A percentile compares a stretch with the other conserved stretches of the same genome.
phyloP scores from a whole-genome alignment of 2,113 vertebrate species.

The Pangasianodon hypophthalmus region DNA sequence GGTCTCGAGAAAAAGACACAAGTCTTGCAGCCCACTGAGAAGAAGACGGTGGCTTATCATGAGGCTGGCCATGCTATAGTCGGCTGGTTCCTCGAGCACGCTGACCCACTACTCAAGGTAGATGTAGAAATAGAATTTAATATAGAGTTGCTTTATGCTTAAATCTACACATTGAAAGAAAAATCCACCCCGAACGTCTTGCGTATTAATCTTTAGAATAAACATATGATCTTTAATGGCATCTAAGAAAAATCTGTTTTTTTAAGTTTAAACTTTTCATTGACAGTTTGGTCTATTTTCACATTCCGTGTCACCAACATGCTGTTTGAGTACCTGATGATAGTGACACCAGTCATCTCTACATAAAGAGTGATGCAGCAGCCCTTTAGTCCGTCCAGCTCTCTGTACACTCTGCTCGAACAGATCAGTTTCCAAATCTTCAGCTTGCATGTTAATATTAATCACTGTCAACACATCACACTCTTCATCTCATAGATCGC shows the following conservation, averaged over 20 bases:
- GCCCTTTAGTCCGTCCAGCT: not conserved
- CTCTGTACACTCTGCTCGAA: not conserved
- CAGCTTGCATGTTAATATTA: not conserved
- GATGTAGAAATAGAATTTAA: not conserved
- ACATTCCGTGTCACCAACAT: not conserved
- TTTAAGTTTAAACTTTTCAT: not conserved
- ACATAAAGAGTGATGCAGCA: not conserved
- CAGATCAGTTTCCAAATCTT: not conserved
- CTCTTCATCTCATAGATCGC: not conserved
- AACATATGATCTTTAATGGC: not conserved
- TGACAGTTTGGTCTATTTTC: not conserved
- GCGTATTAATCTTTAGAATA: not conserved
- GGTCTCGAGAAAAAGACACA: slow-evolving; percentile 75
- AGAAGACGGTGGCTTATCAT: slow-evolving; percentile 66
- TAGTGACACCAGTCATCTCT: not conserved
- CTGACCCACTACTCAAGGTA: slow-evolving; percentile 72
- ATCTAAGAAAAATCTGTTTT: not conserved
- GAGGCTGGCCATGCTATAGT: slow-evolving; percentile 70
- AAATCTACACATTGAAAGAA: not conserved
- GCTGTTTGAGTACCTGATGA: not conserved
- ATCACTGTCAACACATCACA: not conserved
- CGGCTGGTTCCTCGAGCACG: slow-evolving; percentile 71
- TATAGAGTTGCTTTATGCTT: not conserved
- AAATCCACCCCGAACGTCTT: not conserved
- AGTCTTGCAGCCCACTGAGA: slow-evolving; percentile 69